Conservation (phyloP, 2,888 invertebrate genomes). For the Vandiemenella viatica region DNA sequence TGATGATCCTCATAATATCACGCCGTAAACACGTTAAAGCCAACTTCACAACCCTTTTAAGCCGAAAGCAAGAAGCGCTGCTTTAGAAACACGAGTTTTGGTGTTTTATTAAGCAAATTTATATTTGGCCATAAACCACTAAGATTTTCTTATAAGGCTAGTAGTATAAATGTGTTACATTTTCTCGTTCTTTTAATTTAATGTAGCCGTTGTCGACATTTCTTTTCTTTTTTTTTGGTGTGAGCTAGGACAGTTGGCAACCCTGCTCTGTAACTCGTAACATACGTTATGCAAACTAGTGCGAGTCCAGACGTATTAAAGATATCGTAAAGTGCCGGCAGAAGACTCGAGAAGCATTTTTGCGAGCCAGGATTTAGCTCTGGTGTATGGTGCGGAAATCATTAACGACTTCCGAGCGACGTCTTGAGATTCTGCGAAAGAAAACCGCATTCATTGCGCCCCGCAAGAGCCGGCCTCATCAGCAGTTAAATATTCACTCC, state of each 20-base stretch:
- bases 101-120: too few species aligned
- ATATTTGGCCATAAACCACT: neutral
- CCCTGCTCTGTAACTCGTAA: neutral
- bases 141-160: neutral
- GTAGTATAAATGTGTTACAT: neutral
- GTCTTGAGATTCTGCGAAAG: slow-evolving; percentile 6
- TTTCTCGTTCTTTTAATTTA: neutral
- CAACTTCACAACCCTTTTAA: too few species aligned
- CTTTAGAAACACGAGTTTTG: too few species aligned
- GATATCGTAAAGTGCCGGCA: neutral
- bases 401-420: slow-evolving; percentile 12
- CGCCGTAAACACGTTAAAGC: too few species aligned
- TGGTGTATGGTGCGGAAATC: slow-evolving; percentile 6
- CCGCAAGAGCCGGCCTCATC: slow-evolving; percentile 13
- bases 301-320: neutral
- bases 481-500: neutral
- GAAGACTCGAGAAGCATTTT: neutral
- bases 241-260: neutral
- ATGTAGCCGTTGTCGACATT: too few species aligned
- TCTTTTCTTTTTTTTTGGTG: too few species aligned
- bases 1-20: too few species aligned
- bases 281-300: neutral
- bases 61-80: too few species aligned
- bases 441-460: slow-evolving; percentile 18
- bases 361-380: neutral